These are phyloP conservation scores for Mohoua ochrocephala DNA, from an alignment of 2,113 vertebrate species.

Conservation along the genomic window DNA sequence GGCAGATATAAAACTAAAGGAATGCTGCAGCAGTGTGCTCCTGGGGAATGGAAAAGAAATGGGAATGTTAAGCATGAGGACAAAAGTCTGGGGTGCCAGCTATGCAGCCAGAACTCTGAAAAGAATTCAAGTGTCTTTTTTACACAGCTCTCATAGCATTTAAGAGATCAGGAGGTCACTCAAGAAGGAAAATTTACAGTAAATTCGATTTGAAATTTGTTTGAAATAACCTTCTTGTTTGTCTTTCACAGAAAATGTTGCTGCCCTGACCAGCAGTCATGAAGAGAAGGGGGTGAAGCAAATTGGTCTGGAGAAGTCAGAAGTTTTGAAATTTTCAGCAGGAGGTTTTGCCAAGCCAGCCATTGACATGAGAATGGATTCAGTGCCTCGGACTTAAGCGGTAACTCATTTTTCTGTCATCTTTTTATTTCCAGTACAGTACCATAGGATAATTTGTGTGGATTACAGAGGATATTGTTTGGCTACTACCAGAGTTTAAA, in stretches of 20 bases:
- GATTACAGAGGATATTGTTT: not conserved
- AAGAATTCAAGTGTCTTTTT: not conserved
- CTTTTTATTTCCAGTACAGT: not conserved
- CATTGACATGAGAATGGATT: not conserved
- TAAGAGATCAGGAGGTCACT: not conserved
- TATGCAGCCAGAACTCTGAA: not conserved
- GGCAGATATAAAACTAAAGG: not conserved
- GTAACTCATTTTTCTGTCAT: conserved; percentile 28
- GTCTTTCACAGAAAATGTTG: conserved; percentile 55
- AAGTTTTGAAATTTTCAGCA: not conserved
- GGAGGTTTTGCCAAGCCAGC: not conserved
- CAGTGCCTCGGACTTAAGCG: conserved; percentile 12
- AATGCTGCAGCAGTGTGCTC: not conserved
- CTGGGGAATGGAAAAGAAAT: not conserved
- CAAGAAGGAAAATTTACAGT: not conserved
- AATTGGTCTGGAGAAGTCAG: not conserved
- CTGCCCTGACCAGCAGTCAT: conserved; percentile 17
- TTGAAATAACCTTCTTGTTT: not conserved
- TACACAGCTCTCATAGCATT: not conserved
- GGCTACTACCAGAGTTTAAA: not conserved
- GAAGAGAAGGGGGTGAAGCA: conserved; percentile 6
- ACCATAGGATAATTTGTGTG: not conserved
- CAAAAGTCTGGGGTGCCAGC: not conserved
- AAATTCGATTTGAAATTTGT: not conserved
- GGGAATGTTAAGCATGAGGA: not conserved